Evolutionary conservation across 2,113 vertebrate genomes (phyloP).

Genomic region (Oophaga pumilio): DNA sequence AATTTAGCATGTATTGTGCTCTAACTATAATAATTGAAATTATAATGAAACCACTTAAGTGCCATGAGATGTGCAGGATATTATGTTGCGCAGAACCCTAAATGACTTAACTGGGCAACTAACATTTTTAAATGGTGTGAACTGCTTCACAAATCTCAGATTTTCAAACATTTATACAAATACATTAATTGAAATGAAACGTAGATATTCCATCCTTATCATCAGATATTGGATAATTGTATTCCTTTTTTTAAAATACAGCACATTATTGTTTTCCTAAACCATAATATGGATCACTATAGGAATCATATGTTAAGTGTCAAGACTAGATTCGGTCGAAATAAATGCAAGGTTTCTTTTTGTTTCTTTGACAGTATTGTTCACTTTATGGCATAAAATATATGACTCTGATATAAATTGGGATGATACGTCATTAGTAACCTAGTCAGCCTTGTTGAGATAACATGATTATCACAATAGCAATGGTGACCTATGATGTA

Average conservation of each 20-base stretch:
- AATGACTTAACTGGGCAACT: neutral
- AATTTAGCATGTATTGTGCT: slow-evolving; percentile 13
- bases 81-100: neutral
- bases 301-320: no score
- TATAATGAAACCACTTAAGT: neutral
- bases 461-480: no score
- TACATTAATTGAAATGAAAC: neutral
- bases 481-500: no score
- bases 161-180: neutral
- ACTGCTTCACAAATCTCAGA: neutral
- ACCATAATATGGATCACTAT: no score
- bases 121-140: neutral
- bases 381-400: no score
- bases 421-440: no score
- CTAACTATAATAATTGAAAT: slow-evolving; percentile 7
- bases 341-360: neutral
- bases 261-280: neutral
- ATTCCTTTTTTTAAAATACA: neutral
- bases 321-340: neutral
- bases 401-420: no score
- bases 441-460: no score
- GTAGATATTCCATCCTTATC: neutral
- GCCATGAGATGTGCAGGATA: neutral
- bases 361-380: no score
- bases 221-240: neutral